These are phyloP conservation scores for Agrotis segetum DNA, from an alignment of 2,888 invertebrate species.

Conservation along the genomic window DNA sequence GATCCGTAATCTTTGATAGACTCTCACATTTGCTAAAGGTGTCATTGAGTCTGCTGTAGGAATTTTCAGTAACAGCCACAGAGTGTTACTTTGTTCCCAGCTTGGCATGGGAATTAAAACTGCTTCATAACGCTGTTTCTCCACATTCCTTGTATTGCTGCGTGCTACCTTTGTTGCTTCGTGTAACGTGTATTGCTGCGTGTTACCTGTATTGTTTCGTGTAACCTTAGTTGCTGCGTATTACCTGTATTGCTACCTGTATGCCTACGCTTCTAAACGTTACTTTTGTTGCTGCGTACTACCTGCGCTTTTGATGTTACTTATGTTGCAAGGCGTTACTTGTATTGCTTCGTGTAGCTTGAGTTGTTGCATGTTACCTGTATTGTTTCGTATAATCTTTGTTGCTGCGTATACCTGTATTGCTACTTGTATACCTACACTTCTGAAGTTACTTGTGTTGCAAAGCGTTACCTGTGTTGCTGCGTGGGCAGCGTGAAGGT, in stretches of 20 bases:
- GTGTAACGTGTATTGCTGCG: neutral
- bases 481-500: slow-evolving; percentile 82
- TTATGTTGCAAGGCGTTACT: neutral
- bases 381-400: too few relatives aligned
- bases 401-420: too few relatives aligned
- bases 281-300: neutral
- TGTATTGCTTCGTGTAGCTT: neutral
- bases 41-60: too few relatives aligned
- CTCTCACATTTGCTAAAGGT: too few relatives aligned
- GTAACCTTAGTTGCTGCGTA: neutral
- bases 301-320: neutral
- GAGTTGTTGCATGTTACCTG: neutral
- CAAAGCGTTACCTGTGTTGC: slow-evolving; percentile 81
- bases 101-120: too few relatives aligned
- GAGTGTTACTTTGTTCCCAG: too few relatives aligned
- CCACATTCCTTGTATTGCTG: neutral
- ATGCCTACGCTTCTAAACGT: too few relatives aligned
- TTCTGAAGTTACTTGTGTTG: too few relatives aligned
- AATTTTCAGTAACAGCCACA: too few relatives aligned
- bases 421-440: too few relatives aligned
- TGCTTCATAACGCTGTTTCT: neutral
- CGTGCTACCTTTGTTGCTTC: neutral
- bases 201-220: neutral
- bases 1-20: too few relatives aligned
- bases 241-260: neutral